These are phyloP conservation scores for Enteromius viviparus DNA, from an alignment of 2,797 vertebrate species.

Conservation along the genomic window DNA sequence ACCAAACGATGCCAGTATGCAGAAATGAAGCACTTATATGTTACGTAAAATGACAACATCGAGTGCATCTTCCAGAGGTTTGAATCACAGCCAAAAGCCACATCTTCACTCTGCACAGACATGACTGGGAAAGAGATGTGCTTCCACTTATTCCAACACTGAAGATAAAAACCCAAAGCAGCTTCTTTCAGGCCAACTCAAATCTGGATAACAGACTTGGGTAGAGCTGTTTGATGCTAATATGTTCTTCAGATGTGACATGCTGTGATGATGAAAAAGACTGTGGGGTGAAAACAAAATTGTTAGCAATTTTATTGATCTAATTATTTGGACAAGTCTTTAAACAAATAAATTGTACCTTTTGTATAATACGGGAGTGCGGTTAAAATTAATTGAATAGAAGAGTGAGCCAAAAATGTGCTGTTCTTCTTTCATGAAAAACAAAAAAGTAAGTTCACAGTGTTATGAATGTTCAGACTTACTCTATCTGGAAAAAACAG, in stretches of 20 bases:
- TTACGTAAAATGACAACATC: neutral
- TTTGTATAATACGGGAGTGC: neutral
- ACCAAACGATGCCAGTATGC: neutral
- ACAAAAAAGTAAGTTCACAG: neutral
- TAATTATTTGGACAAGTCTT: slow-evolving; percentile 5
- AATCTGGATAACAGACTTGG: slow-evolving; percentile 23
- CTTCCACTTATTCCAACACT: neutral
- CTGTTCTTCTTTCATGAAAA: neutral
- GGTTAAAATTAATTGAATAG: neutral
- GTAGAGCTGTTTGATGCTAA: slow-evolving; percentile 19
- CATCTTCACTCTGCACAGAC: neutral
- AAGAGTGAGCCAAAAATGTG: neutral
- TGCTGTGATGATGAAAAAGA: neutral
- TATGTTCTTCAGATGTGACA: slow-evolving; percentile 21
- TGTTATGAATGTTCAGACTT: neutral
- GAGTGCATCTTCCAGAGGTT: neutral
- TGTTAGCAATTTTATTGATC: slow-evolving; percentile 10
- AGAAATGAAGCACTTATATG: neutral
- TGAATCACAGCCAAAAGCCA: slow-evolving; percentile 15
- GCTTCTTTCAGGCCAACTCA: neutral
- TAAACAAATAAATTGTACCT: neutral
- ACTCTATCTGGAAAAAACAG: neutral
- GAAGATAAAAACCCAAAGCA: neutral
- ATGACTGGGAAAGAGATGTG: neutral
- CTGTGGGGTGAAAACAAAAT: neutral